Conservation (phyloP, 2,797 vertebrate genomes). For the Myoxocephalus aenaeus region DNA sequence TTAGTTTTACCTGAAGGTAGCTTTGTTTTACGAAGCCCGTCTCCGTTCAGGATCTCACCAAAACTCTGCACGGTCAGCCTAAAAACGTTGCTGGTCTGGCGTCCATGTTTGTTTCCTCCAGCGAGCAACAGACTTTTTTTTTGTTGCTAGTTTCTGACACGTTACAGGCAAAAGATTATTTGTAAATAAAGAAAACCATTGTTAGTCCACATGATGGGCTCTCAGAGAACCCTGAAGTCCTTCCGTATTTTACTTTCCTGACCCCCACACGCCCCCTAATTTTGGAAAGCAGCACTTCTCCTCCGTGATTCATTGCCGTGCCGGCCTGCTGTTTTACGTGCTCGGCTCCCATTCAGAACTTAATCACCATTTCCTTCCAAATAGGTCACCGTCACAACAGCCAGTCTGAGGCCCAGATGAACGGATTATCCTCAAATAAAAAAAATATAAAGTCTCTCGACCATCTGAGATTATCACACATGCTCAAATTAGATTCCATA, state of each 20-base stretch:
- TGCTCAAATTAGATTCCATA: slow-evolving; percentile 44
- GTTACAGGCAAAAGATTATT: not conserved
- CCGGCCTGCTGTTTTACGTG: slow-evolving; percentile 51
- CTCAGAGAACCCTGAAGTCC: slow-evolving; percentile 17
- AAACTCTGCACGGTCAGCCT: too few species aligned
- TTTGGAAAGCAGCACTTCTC: slow-evolving; percentile 38
- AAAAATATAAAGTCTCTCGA: slow-evolving; percentile 38
- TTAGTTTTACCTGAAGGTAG: too few species aligned
- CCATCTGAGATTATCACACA: slow-evolving; percentile 47
- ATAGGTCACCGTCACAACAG: slow-evolving; percentile 71
- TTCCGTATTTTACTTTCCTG: not conserved
- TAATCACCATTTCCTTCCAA: slow-evolving; percentile 76
- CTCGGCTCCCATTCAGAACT: slow-evolving; percentile 55
- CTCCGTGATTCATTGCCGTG: slow-evolving; percentile 43
- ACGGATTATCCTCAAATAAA: slow-evolving; percentile 61
- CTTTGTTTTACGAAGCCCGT: too few species aligned
- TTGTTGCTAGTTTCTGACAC: not conserved
- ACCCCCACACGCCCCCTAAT: not conserved
- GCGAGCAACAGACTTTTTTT: not conserved
- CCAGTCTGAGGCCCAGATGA: slow-evolving; percentile 50
- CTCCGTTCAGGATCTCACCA: too few species aligned
- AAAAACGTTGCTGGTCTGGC: too few species aligned
- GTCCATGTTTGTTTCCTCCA: too few species aligned
- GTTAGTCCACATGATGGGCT: not conserved
- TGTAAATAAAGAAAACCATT: not conserved